Conservation (phyloP, 2,113 vertebrate species). For the Trematomus loennbergii region DNA sequence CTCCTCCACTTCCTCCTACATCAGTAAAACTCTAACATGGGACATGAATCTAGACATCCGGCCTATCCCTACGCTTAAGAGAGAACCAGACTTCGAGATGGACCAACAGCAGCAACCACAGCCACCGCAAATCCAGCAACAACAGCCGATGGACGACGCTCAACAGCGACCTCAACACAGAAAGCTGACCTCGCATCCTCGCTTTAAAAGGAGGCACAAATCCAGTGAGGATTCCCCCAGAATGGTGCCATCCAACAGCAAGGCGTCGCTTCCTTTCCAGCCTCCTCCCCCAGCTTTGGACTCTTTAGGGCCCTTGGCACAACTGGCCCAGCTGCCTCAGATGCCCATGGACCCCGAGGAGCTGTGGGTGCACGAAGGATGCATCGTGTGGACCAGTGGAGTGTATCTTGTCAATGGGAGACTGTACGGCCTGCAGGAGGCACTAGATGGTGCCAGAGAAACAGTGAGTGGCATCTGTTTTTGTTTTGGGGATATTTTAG, state of each 20-base stretch:
- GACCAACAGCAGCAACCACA: conserved; percentile 54
- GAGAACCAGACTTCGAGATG: conserved; percentile 68
- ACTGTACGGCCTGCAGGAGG: conserved; percentile 97
- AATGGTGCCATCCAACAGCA: conserved; percentile 91
- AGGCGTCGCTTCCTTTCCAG: conserved; percentile 87
- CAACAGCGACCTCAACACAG: conserved; percentile 86
- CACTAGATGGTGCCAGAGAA: conserved; percentile 97
- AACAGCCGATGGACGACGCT: conserved; percentile 83
- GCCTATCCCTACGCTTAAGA: conserved; percentile 71
- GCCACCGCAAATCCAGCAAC: conserved; percentile 60
- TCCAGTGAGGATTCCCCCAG: conserved; percentile 92
- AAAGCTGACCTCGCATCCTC: conserved; percentile 93
- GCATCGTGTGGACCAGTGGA: conserved; percentile 98
- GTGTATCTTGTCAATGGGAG: conserved; percentile 97
- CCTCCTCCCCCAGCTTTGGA: conserved; percentile 88
- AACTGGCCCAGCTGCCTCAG: conserved; percentile 95
- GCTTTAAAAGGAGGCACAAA: conserved; percentile 96
- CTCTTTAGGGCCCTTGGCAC: conserved; percentile 91
- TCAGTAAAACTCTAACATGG: conserved; percentile 81
- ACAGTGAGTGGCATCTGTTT: conserved; percentile 87
- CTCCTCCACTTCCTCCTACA: conserved; percentile 78
- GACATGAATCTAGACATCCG: conserved; percentile 77
- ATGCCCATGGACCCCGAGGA: conserved; percentile 99
- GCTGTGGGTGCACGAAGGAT: conserved; percentile 98
- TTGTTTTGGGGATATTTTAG: not conserved